Conservation (phyloP, 2,797 vertebrate genomes). For the Dromococcyx pavoninus region DNA sequence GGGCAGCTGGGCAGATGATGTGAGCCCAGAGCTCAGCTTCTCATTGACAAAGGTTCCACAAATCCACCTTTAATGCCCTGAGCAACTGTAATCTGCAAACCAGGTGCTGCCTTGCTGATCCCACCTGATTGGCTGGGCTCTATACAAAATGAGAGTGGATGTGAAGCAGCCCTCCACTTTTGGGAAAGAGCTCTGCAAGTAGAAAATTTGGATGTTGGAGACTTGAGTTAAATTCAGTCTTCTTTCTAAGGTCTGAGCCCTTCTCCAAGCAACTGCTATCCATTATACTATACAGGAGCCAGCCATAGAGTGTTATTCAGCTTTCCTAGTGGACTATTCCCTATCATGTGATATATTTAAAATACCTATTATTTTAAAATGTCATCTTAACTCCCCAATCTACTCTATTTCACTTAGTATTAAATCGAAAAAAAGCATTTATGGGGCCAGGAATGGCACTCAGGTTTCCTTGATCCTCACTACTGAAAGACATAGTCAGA, state of each 20-base stretch:
- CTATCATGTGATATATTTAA: neutral
- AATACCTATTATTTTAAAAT: neutral
- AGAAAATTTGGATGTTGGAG: neutral
- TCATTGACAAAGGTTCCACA: neutral
- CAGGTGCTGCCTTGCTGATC: neutral
- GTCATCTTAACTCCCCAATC: neutral
- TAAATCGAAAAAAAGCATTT: neutral
- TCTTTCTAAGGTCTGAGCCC: neutral
- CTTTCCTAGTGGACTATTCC: neutral
- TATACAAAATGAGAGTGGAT: fast-evolving
- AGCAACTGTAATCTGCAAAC: neutral
- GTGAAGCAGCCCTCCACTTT: fast-evolving
- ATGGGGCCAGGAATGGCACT: neutral
- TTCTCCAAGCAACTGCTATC: neutral
- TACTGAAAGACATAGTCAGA: neutral
- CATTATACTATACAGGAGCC: neutral
- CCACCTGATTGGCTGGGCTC: fast-evolving
- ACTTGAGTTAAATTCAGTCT: neutral
- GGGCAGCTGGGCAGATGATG: neutral
- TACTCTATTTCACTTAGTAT: neutral
- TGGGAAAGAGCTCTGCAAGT: neutral
- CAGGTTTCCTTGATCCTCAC: neutral
- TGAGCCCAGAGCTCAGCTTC: neutral
- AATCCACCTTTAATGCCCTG: fast-evolving
- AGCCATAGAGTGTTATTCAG: fast-evolving